Percentiles rank a stretch among this genome's conserved stretches.
Evolutionary conservation across 2,113 vertebrate species (phyloP).

Genomic region (Leucosticte australis): DNA sequence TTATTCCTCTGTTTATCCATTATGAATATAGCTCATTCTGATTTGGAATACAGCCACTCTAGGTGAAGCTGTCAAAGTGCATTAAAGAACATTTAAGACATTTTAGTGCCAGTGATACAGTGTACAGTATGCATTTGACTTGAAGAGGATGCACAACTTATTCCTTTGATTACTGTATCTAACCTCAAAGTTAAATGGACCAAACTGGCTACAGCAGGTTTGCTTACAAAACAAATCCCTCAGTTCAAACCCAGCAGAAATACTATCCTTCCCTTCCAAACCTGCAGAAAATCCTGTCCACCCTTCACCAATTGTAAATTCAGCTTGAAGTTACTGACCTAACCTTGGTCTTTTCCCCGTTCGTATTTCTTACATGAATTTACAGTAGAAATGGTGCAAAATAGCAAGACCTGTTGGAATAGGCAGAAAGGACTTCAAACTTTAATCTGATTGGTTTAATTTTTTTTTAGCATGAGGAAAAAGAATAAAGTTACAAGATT

Average conservation of each 20-base stretch:
- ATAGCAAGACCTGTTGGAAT: constrained; percentile 51
- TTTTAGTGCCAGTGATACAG: neutral
- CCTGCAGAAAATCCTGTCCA: neutral
- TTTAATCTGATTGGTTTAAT: constrained; percentile 93
- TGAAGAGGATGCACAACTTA: neutral
- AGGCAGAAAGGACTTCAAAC: constrained; percentile 71
- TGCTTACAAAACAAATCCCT: neutral
- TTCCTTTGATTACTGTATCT: neutral
- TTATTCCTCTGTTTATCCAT: neutral
- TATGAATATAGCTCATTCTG: neutral
- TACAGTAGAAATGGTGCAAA: constrained; percentile 40
- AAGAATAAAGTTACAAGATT: constrained; percentile 88
- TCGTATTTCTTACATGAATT: neutral
- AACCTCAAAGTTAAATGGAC: neutral
- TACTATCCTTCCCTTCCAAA: neutral
- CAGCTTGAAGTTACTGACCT: neutral
- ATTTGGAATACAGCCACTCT: neutral
- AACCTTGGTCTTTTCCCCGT: neutral
- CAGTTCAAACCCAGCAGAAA: neutral
- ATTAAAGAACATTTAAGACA: neutral
- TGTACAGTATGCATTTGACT: neutral
- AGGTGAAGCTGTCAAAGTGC: neutral
- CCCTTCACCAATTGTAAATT: neutral
- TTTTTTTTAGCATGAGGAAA: constrained; percentile 88
- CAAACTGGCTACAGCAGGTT: neutral